phyloP scores from a whole-genome alignment of 2,113 vertebrate species.

The Chaetodon trifascialis region DNA sequence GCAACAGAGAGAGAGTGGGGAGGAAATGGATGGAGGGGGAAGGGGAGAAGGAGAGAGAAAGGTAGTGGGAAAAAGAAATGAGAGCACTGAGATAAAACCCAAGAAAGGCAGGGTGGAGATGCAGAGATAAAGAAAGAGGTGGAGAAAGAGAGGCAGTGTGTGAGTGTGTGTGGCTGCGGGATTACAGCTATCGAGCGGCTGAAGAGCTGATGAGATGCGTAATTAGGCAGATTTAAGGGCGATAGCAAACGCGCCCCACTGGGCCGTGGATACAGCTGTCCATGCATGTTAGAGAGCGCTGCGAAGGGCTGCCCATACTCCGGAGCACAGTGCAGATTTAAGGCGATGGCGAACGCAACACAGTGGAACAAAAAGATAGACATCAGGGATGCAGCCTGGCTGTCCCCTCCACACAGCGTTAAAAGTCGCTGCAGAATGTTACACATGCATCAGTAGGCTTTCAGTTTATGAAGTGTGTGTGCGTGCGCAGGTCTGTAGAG shows the following conservation, averaged over 20 bases:
- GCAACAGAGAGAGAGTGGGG: slow-evolving; percentile 1
- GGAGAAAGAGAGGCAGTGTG: slow-evolving; percentile 29
- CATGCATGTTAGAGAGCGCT: slow-evolving; percentile 58
- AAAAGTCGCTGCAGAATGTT: background rate
- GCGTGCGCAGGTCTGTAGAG: background rate
- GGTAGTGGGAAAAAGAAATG: slow-evolving; percentile 32
- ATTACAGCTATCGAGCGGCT: slow-evolving; percentile 69
- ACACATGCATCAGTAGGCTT: slow-evolving; percentile 4
- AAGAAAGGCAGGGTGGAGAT: slow-evolving; percentile 31
- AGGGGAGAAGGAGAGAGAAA: background rate
- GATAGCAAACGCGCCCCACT: slow-evolving; percentile 54
- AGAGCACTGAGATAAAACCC: slow-evolving; percentile 36
- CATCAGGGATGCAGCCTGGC: slow-evolving; percentile 29
- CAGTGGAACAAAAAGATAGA: slow-evolving; percentile 44
- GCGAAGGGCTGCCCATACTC: slow-evolving; percentile 45
- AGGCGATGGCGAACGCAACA: slow-evolving; percentile 20
- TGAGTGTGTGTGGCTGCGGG: slow-evolving; percentile 36
- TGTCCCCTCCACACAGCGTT: slow-evolving; percentile 28
- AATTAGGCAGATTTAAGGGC: slow-evolving; percentile 80
- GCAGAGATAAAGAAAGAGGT: slow-evolving; percentile 29
- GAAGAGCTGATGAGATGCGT: slow-evolving; percentile 73
- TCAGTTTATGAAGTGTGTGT: background rate
- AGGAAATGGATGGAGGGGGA: background rate
- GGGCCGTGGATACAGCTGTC: slow-evolving; percentile 71
- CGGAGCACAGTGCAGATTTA: slow-evolving; percentile 43